These are phyloP conservation scores for Micronycteris hirsuta DNA, from an alignment of 2,113 vertebrate genomes.

Conservation along the genomic window DNA sequence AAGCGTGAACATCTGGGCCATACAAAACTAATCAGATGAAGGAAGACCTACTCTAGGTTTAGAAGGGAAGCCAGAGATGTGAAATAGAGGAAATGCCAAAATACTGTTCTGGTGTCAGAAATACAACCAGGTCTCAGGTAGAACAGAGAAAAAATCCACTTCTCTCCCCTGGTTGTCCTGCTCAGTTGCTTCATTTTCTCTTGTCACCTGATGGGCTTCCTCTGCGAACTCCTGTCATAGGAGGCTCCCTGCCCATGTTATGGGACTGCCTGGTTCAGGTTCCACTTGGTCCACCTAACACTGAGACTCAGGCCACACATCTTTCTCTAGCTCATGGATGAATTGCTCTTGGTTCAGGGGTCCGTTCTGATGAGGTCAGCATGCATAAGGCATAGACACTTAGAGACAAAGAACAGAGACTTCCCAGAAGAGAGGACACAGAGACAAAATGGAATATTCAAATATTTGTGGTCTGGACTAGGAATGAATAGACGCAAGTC, in stretches of 20 bases:
- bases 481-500: neutral
- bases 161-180: neutral
- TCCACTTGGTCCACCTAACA: neutral
- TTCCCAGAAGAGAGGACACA: neutral
- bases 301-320: neutral
- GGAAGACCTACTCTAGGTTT: neutral
- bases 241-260: neutral
- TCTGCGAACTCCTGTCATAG: neutral
- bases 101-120: neutral
- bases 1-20: neutral
- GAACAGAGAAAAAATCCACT: neutral
- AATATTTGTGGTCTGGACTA: neutral
- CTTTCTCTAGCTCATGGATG: neutral
- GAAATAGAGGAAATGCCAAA: neutral
- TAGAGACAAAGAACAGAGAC: neutral
- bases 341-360: neutral
- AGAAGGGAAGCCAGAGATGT: neutral
- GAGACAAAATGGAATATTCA: neutral
- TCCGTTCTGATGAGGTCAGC: neutral
- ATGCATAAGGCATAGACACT: neutral
- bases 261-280: neutral
- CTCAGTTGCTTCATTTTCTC: neutral
- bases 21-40: neutral
- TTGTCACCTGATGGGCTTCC: neutral
- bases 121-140: neutral